Evolutionary conservation across 2,888 invertebrate species (phyloP), one percentile per base, ranked within the genome.

Genomic region (Rosalia funebris): DNA sequence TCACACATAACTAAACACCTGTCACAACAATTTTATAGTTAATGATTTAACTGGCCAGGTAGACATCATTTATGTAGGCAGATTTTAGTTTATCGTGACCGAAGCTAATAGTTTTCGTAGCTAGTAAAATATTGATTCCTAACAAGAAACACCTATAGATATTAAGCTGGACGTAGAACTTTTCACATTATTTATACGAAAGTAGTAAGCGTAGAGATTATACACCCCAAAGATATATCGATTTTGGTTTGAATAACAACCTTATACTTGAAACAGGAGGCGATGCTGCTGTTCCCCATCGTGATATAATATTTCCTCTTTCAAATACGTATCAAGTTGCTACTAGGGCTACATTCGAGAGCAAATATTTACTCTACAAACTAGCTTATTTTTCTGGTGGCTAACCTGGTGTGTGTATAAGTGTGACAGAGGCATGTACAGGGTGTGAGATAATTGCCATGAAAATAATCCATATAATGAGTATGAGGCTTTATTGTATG

Each of bases 241-340:
- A 50, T 50, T 50, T 39, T 39, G 19, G 14, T 14, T 50, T n/a
- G 39, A 39, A 31, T 39, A 50, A 37, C 19, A 39, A 10, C 37
- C 14, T 20, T 37, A 17, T 25, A 31, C 20, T 25, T 50, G 39
- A 50, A 25, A 31, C 39, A 15, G 31, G 9, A n/a, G 4, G 15
- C 15, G 25, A 5, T 31, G 39, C 50, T 31, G n/a, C 50, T 39
- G 5, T 39, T 39, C 39, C 25, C 31, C 41, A 1, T 37, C 39
- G 15, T 20, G 50, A 41, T 25, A 41, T 15, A 50, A 39, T 50
- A 41, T 39, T 50, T 50, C 50, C 39, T 25, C 50, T 39, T 11
- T 39, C 25, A 50, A 39, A 50, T 50, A 50, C 37, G 39, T 50
- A 50, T 50, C 50, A 39, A 50, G 50, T 50, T 50, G 25, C 50